Evolutionary conservation across 2,888 invertebrate genomes (phyloP).

Genomic region (Beris morrisii): DNA sequence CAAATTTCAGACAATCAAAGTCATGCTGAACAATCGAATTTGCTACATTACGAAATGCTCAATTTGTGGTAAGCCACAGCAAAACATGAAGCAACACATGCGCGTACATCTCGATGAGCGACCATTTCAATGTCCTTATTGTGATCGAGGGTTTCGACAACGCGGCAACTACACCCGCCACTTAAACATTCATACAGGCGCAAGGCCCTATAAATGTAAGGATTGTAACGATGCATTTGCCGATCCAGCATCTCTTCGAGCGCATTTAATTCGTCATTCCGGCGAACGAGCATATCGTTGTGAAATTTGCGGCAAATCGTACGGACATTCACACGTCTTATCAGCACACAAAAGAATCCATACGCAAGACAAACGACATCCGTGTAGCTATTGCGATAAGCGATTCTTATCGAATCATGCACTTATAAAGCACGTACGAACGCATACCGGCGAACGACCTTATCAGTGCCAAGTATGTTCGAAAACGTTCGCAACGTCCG

Average conservation of each 20-base stretch:
- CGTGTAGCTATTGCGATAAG: constrained; percentile 33
- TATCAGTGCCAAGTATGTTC: constrained; percentile 34
- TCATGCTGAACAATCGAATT: constrained; percentile 8
- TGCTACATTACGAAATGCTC: constrained; percentile 32
- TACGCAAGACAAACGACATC: constrained; percentile 36
- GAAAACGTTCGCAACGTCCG: constrained; percentile 34
- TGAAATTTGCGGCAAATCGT: constrained; percentile 37
- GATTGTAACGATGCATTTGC: constrained; percentile 35
- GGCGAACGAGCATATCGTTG: constrained; percentile 37
- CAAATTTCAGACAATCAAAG: too few relatives aligned
- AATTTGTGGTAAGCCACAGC: constrained; percentile 36
- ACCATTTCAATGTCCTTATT: constrained; percentile 34
- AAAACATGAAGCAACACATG: constrained; percentile 39
- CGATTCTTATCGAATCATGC: constrained; percentile 35
- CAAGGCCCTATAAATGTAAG: constrained; percentile 38
- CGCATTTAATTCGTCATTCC: constrained; percentile 37
- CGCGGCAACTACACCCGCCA: constrained; percentile 36
- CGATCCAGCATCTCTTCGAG: constrained; percentile 37
- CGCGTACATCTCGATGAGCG: constrained; percentile 33
- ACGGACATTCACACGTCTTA: constrained; percentile 37
- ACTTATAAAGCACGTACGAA: constrained; percentile 34
- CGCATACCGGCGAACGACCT: constrained; percentile 38
- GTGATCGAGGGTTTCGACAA: constrained; percentile 36
- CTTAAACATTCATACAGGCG: constrained; percentile 37
- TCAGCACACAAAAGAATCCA: constrained; percentile 35